Percentiles rank a stretch among this genome's conserved stretches.
Conservation (phyloP, 2,888 invertebrate species). For the Nomada ferruginata region DNA sequence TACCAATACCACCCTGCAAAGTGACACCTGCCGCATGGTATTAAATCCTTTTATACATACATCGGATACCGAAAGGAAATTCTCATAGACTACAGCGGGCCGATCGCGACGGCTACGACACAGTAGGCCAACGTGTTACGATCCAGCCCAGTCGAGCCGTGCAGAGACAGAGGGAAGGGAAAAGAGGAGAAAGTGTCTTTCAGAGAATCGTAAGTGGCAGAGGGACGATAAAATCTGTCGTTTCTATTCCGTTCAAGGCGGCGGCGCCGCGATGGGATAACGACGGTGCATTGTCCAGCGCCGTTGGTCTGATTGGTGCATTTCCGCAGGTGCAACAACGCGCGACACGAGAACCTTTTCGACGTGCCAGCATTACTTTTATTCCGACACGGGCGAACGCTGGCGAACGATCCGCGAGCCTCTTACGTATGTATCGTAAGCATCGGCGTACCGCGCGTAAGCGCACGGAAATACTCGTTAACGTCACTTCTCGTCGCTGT, state of each 20-base stretch:
- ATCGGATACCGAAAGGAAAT: slow-evolving; percentile 28
- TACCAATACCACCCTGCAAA: slow-evolving; percentile 16
- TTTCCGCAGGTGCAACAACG: slow-evolving; percentile 65
- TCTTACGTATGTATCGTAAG: slow-evolving; percentile 68
- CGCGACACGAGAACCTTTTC: slow-evolving; percentile 59
- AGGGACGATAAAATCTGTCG: slow-evolving; percentile 64
- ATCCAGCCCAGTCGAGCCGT: neutral
- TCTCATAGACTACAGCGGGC: slow-evolving; percentile 16
- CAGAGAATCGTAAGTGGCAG: slow-evolving; percentile 55
- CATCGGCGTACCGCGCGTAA: slow-evolving; percentile 60
- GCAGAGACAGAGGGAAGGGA: neutral
- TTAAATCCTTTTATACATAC: slow-evolving; percentile 29
- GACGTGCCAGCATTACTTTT: slow-evolving; percentile 57
- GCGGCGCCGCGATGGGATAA: slow-evolving; percentile 60
- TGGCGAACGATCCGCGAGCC: slow-evolving; percentile 46
- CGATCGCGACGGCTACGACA: slow-evolving; percentile 7
- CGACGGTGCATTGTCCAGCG: slow-evolving; percentile 61
- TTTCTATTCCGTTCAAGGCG: slow-evolving; percentile 57
- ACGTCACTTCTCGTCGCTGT: slow-evolving; percentile 72
- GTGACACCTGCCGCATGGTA: neutral
- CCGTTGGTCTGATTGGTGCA: slow-evolving; percentile 57
- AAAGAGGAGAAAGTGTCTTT: slow-evolving; percentile 35
- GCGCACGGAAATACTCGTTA: slow-evolving; percentile 73
- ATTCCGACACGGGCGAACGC: slow-evolving; percentile 22
- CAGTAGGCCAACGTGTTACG: neutral